Conservation (phyloP, 2,888 invertebrate species). For the Clunio marinus region DNA sequence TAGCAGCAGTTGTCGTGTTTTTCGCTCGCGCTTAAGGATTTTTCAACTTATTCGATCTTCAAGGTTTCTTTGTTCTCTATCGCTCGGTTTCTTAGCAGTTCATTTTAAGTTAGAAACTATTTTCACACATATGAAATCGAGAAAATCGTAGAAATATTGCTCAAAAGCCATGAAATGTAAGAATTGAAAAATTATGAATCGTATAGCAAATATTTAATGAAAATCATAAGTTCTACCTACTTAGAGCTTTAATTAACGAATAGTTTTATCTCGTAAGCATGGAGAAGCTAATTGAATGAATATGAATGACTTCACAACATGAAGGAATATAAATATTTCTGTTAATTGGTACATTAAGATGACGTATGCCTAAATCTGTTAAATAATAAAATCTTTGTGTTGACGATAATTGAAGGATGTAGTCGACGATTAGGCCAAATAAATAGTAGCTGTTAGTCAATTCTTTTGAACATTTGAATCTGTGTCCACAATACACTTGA, state of each 20-base stretch:
- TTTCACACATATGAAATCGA: too few species aligned
- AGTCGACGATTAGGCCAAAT: constrained; percentile 6
- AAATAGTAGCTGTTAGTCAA: constrained; percentile 23
- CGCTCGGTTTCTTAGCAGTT: too few species aligned
- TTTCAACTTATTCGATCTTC: background rate
- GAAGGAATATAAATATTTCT: background rate
- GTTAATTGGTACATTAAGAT: constrained; percentile 26
- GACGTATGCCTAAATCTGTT: constrained; percentile 25
- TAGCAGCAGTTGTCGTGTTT: constrained; percentile 26
- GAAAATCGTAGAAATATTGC: too few species aligned
- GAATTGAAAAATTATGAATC: too few species aligned
- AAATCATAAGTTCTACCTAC: background rate
- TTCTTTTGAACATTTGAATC: background rate
- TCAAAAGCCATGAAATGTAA: too few species aligned
- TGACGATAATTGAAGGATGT: constrained; percentile 6
- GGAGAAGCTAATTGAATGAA: background rate
- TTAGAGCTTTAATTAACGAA: constrained; percentile 15
- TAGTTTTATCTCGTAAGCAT: background rate
- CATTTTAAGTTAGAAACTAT: too few species aligned
- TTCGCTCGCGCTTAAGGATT: constrained; percentile 25
- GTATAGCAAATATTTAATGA: background rate
- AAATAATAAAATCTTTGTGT: constrained; percentile 4
- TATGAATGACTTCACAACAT: background rate
- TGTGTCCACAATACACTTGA: background rate
- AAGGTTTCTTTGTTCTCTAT: too few species aligned